Conservation (phyloP, 2,888 invertebrate species). For the Agonopterix heracliana region DNA sequence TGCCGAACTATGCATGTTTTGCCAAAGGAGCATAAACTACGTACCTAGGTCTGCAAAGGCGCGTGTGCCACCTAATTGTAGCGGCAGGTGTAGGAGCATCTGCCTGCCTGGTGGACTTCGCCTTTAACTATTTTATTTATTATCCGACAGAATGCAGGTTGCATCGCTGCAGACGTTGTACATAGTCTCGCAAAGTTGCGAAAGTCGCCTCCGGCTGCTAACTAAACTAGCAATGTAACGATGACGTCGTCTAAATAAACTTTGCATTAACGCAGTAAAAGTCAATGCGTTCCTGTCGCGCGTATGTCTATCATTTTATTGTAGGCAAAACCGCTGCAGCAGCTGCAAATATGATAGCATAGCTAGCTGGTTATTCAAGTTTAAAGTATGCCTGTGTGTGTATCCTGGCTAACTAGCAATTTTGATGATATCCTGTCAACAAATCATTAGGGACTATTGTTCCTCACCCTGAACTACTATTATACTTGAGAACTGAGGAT, state of each 20-base stretch:
- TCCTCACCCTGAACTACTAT: no score
- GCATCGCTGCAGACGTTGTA: conserved; percentile 25
- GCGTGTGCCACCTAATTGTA: conserved; percentile 63
- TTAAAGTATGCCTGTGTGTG: conserved; percentile 13
- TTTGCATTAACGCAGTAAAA: conserved; percentile 29
- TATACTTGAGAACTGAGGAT: no score
- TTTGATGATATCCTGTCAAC: no score
- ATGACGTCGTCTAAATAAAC: conserved; percentile 24
- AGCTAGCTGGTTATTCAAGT: conserved; percentile 41
- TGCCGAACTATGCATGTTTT: no score
- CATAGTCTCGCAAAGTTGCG: conserved; percentile 30
- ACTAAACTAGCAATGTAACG: conserved; percentile 43
- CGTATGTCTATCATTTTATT: conserved; percentile 37
- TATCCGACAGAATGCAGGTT: conserved; percentile 23
- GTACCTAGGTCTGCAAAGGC: conserved; percentile 31
- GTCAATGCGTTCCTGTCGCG: conserved; percentile 28
- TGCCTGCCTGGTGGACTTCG: conserved; percentile 52
- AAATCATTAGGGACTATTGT: no score
- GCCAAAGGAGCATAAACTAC: no score
- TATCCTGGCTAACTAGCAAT: no score
- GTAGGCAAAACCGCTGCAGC: conserved; percentile 31
- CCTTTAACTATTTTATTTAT: conserved; percentile 51
- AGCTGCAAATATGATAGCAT: conserved; percentile 23
- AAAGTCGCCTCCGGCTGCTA: conserved; percentile 28
- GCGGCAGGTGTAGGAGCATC: conserved; percentile 66